Percentiles rank a stretch among this genome's conserved stretches.
Evolutionary conservation across 2,797 vertebrate genomes (phyloP).

Genomic region (Gadopsis bispinosus): DNA sequence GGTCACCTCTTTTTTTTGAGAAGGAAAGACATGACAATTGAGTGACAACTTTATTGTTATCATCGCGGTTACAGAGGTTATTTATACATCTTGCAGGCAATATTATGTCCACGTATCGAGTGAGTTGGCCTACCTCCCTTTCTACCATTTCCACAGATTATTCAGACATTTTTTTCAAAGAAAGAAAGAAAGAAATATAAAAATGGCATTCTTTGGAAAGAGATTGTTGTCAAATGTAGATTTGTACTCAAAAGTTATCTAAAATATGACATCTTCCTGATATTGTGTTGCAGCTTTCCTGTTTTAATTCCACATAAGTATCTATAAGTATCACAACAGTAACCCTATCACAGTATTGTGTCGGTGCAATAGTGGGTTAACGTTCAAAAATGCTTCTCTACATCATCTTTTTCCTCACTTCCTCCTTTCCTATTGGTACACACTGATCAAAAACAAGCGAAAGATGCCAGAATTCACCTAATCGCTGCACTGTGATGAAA

Average conservation of each 20-base stretch:
- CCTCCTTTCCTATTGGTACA: not conserved
- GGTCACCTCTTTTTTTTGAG: not conserved
- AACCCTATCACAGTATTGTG: not conserved
- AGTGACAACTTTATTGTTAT: not conserved
- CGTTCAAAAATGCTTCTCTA: not conserved
- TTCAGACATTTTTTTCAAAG: not conserved
- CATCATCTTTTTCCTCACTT: not conserved
- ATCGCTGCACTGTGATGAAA: not conserved
- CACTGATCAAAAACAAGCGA: accelerated
- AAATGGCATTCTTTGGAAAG: too few relatives aligned
- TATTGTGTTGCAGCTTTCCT: not conserved
- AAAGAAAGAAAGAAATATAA: not conserved
- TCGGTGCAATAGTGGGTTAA: not conserved
- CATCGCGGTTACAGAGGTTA: not conserved
- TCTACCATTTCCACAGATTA: not conserved
- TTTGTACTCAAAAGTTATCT: not conserved
- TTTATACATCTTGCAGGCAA: not conserved
- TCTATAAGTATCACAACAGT: not conserved
- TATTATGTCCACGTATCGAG: not conserved
- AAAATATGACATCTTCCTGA: not conserved
- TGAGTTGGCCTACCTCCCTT: not conserved
- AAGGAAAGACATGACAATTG: not conserved
- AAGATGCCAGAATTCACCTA: not conserved
- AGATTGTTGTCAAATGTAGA: not conserved
- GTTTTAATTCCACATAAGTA: not conserved